phyloP scores from a whole-genome alignment of 2,888 invertebrate genomes.

The Ectemnius continuus region DNA sequence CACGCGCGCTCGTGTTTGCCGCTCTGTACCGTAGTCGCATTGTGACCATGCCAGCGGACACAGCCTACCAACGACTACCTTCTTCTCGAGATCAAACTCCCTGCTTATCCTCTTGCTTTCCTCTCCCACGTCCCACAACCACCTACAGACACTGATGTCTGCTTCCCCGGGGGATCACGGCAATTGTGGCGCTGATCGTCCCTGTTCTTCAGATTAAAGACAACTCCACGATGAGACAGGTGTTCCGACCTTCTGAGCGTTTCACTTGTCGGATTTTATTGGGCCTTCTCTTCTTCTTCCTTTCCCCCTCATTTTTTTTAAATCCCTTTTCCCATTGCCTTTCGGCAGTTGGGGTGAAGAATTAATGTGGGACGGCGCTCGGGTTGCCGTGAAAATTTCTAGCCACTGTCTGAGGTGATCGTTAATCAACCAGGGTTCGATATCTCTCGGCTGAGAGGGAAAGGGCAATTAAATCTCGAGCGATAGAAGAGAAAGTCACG shows the following conservation, averaged over 20 bases:
- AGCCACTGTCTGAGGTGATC: background rate
- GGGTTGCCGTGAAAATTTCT: background rate
- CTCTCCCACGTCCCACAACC: background rate
- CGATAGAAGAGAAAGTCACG: constrained; percentile 6
- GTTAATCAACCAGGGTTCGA: background rate
- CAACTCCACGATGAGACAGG: no score
- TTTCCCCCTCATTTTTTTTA: background rate
- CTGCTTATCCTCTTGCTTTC: background rate
- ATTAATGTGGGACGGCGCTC: background rate
- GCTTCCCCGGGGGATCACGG: background rate
- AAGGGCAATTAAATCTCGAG: constrained; percentile 4
- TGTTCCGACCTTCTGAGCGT: background rate
- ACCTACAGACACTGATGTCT: background rate
- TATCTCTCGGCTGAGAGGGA: background rate
- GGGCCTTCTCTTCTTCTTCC: background rate
- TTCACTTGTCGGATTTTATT: background rate
- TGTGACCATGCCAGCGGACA: background rate
- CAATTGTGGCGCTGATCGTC: constrained; percentile 2
- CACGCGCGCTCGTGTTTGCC: constrained; percentile 6
- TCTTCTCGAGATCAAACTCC: background rate
- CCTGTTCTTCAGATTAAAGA: no score
- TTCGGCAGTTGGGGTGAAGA: background rate
- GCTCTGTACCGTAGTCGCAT: background rate
- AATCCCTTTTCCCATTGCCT: background rate
- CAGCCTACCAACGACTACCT: constrained; percentile 13